These are phyloP conservation scores for Hemicrepidius hirtus DNA, from an alignment of 2,888 invertebrate species.

Conservation along the genomic window DNA sequence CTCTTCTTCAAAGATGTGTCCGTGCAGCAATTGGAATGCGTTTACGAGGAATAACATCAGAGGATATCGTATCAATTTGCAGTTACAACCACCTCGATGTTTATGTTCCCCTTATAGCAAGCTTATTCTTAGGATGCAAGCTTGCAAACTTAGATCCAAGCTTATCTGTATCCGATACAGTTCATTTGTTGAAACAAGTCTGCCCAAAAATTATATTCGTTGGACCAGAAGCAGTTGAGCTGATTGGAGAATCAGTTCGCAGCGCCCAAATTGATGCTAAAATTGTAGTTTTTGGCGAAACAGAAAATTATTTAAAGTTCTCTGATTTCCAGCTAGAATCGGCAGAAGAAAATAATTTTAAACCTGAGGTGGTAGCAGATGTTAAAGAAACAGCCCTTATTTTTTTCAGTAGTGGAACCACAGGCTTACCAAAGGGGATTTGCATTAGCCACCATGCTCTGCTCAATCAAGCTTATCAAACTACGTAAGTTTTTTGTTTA, in stretches of 20 bases:
- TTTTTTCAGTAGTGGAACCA: conserved; percentile 60
- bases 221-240: conserved; percentile 34
- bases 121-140: conserved; percentile 70
- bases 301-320: conserved; percentile 38
- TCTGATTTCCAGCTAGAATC: conserved; percentile 57
- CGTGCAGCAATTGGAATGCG: conserved; percentile 52
- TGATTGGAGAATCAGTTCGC: conserved; percentile 52
- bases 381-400: conserved; percentile 53
- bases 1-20: conserved; percentile 54
- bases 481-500: too few relatives aligned
- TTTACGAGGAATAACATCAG: conserved; percentile 66
- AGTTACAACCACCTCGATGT: conserved; percentile 71
- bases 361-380: conserved; percentile 42
- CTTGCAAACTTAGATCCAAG: conserved; percentile 62
- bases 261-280: conserved; percentile 43
- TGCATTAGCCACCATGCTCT: conserved; percentile 52
- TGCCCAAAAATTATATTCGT: conserved; percentile 39
- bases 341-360: conserved; percentile 50
- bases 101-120: conserved; percentile 72
- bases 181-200: conserved; percentile 58
- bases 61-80: conserved; percentile 72
- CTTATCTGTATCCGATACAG: conserved; percentile 56
- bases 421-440: conserved; percentile 59
- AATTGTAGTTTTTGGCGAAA: conserved; percentile 58
- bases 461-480: too few relatives aligned